Base-by-base conservation (phyloP, 2,888 invertebrate species). In the Nomada flava region DNA sequence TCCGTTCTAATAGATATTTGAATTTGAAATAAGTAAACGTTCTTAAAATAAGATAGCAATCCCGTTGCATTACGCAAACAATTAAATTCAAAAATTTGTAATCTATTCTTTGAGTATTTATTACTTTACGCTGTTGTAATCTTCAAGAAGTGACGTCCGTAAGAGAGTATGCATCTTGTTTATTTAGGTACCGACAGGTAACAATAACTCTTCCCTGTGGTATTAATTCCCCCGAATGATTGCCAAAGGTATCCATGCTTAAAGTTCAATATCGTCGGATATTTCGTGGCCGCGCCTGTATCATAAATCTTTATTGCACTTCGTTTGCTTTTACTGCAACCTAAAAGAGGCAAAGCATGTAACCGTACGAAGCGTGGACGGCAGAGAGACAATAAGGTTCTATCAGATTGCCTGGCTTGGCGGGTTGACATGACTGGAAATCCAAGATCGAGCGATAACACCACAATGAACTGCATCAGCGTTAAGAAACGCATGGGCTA, bases 321-420 rank as follows among this genome's bases (percentile, higher is more conserved):
- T 55, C 42, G 57, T 29, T 29, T 62, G 63, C 13, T 82, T 65
- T 75, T 78, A 80, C 77, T 84, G 63, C 63, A 59, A 68, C 11
- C 29, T 60, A 76, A 82, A 83, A 83, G 47, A 81, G 67, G 55
- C 64, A 50, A 75, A 76, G 63, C 67, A 52, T 78, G 76, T 60
- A 74, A 81, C 60, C 76, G 53, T 76, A 69, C 52, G 60, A 63
- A 75, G 79, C 79, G 73, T 76, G 60, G 82, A 84, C 79, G 69
- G 74, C 71, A 77, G 80, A 88, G 88, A 90, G 88, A 90, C 89
- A 89, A 90, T 90, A 79, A 87, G 74, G 71, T 78, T 80, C 86
- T 89, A 90, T 90, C 91, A 83, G 89, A 89, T 89, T 71, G 83
- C 75, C 84, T 87, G 84, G 80, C 84, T 50, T 79, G 79, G 76